Evolutionary conservation across 2,113 vertebrate genomes (phyloP).

Genomic region (Actinemys pallida): DNA sequence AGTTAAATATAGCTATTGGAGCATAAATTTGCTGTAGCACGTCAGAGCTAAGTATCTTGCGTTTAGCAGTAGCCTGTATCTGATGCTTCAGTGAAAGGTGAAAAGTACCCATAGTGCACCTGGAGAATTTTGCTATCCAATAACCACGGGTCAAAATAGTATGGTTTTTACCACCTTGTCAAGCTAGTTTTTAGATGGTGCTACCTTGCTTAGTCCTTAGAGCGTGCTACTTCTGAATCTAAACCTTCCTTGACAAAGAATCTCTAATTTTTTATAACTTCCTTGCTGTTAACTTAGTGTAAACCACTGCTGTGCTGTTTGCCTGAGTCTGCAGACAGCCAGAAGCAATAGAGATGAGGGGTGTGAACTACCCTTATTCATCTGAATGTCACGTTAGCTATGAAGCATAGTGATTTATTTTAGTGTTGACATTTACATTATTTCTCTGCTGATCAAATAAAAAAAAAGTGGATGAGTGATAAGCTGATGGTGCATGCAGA

Average conservation of each 20-base stretch:
- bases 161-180: neutral
- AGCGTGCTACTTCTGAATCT: neutral
- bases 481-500: neutral
- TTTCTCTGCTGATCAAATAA: neutral
- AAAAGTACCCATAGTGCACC: neutral
- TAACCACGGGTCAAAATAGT: rapidly evolving
- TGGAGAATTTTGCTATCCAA: neutral
- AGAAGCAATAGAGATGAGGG: slow-evolving; percentile 24
- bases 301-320: slow-evolving; percentile 41
- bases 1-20: neutral
- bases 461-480: neutral
- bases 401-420: neutral
- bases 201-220: neutral
- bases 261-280: neutral
- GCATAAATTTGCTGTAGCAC: neutral
- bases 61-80: neutral
- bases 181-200: neutral
- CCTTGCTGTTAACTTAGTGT: slow-evolving; percentile 58
- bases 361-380: neutral
- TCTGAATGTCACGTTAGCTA: neutral
- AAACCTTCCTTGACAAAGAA: neutral
- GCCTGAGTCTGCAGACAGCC: slow-evolving; percentile 29
- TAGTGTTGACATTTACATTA: neutral
- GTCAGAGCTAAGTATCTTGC: rapidly evolving
- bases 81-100: neutral